Conservation (phyloP, 1,140 invertebrate genomes). For the Aradophagus sp. region DNA sequence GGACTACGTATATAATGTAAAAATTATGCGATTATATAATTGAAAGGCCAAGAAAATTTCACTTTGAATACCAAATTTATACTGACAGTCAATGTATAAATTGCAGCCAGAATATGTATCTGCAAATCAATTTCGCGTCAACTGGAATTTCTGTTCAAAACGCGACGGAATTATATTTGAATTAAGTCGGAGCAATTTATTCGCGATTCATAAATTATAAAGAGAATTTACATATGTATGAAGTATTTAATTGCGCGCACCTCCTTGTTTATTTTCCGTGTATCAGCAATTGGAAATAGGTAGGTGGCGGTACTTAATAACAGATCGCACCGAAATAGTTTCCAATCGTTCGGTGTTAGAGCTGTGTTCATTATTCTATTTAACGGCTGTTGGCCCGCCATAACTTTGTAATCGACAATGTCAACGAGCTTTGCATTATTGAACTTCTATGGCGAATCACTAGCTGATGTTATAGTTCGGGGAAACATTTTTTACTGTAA, state of each 20-base stretch:
- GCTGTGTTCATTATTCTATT: constrained; percentile 69
- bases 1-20: no score
- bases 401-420: constrained; percentile 73
- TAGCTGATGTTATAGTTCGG: constrained; percentile 62
- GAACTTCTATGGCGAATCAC: constrained; percentile 67
- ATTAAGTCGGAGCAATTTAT: constrained; percentile 30
- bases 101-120: no score
- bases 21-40: no score
- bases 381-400: constrained; percentile 71
- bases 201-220: constrained; percentile 16
- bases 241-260: constrained; percentile 14
- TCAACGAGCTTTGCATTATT: constrained; percentile 69
- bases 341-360: constrained; percentile 59
- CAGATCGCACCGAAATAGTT: constrained; percentile 65
- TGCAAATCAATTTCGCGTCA: constrained; percentile 34
- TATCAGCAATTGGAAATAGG: constrained; percentile 55
- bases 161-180: constrained; percentile 15
- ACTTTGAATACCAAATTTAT: constrained; percentile 20
- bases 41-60: neutral
- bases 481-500: constrained; percentile 14
- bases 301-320: constrained; percentile 71
- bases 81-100: constrained; percentile 10
- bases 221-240: constrained; percentile 18
- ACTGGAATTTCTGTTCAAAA: constrained; percentile 28
- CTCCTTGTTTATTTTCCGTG: constrained; percentile 19